Base-by-base conservation (phyloP, 2,888 invertebrate genomes). In the Cheilosia variabilis region DNA sequence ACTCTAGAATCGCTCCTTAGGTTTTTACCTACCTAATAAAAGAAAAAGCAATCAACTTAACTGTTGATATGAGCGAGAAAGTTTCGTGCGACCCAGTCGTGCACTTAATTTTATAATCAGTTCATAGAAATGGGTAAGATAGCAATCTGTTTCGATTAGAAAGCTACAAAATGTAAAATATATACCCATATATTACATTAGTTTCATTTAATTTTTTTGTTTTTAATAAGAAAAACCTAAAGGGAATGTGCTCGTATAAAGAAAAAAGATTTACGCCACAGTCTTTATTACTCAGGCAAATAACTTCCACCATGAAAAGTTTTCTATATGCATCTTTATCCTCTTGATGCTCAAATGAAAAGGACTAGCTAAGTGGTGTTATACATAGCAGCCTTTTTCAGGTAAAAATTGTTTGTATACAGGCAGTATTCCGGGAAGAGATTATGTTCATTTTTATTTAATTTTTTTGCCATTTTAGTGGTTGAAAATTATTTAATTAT, bases 201-300 rank as follows among this genome's bases (percentile, higher is more conserved):
- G 27, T 27, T 27, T 27, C 27, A 4, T 65, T 50, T 47, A 57
- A 45, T n/a, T n/a, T n/a, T n/a, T 65, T 65, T 47, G 43, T 69
- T 63, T 45, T 45, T 9, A 63, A 63, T 27, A 43, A 50, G 19
- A 19, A 50, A 47, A 52, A 34, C 41, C 62, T 62, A 19, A 37
- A 17, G 60, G 22, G 17, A 15, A 31, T 45, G 45, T 17, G 22
- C 19, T 10, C 19, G 6, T n/a, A 45, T 27, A 65, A 66, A 68
- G 47, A 37, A 57, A 57, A 75, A 52, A 53, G 52, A 57, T 71
- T 55, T 69, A 65, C 63, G 45, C 27, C 37, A 37, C 45, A 45
- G 31, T 53, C 66, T 72, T 66, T 77, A 82, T 77, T 77, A 62
- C 62, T 60, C 71, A 71, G 71, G 66, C 71, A 82, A 82, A 82